Percentiles rank a stretch among this genome's conserved stretches.
phyloP scores from a whole-genome alignment of 2,888 invertebrate genomes.

The Diogma glabrata region DNA sequence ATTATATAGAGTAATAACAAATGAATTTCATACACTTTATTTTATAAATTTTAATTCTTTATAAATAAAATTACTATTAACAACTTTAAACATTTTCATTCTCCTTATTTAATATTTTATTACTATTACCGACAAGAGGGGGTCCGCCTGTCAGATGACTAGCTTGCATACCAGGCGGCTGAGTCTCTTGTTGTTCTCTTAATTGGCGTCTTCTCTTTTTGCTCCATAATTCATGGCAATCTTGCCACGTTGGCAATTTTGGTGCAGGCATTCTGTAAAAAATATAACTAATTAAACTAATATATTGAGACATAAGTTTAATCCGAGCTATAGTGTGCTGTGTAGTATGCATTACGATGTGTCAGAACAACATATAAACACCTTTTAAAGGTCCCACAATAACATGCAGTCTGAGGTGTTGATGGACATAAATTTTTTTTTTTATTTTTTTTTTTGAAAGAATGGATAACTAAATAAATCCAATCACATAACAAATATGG shows the following conservation, averaged over 20 bases:
- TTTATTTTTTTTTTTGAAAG: too few species aligned
- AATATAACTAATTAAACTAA: constrained; percentile 15
- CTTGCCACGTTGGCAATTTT: constrained; percentile 88
- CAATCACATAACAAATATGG: too few species aligned
- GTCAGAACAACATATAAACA: too few species aligned
- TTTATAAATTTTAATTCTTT: too few species aligned
- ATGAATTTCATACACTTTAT: too few species aligned
- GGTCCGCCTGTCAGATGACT: constrained; percentile 2
- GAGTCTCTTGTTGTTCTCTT: constrained; percentile 48
- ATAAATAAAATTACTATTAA: too few species aligned
- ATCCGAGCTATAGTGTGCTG: neutral
- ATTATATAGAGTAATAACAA: too few species aligned
- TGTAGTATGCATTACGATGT: too few species aligned
- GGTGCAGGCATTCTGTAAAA: constrained; percentile 64
- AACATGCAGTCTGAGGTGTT: too few species aligned
- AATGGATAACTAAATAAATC: too few species aligned
- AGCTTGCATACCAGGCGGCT: constrained; percentile 15
- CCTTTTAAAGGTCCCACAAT: too few species aligned
- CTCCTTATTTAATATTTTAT: constrained; percentile 6
- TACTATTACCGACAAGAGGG: constrained; percentile 4
- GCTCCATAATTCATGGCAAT: constrained; percentile 99
- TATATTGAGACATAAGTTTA: constrained; percentile 7
- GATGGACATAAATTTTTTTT: too few species aligned
- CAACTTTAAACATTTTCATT: constrained; percentile 7
- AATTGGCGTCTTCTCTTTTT: constrained; percentile 84